A percentile compares a stretch with the other conserved stretches of the same genome.
Conservation (phyloP, 2,797 vertebrate genomes). For the Siniperca scherzeri region DNA sequence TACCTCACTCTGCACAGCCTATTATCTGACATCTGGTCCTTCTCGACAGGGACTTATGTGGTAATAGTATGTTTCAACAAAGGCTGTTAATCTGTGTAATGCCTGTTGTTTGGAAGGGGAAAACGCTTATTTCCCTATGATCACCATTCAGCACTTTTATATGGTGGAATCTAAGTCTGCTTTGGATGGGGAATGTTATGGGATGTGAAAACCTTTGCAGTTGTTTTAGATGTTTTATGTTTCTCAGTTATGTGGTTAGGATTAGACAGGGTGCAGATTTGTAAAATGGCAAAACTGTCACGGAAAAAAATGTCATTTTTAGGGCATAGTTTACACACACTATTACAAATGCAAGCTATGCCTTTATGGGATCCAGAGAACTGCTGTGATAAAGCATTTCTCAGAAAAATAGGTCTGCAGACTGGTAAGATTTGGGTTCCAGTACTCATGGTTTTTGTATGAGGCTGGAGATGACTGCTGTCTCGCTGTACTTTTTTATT, state of each 20-base stretch:
- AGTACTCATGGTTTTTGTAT: slow-evolving; percentile 68
- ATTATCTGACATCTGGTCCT: slow-evolving; percentile 83
- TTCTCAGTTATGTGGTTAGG: background rate
- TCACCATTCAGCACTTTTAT: slow-evolving; percentile 45
- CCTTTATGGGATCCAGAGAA: slow-evolving; percentile 21
- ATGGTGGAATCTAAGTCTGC: slow-evolving; percentile 21
- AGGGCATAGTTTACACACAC: slow-evolving; percentile 14
- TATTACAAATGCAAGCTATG: background rate
- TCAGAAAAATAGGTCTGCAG: slow-evolving; percentile 63
- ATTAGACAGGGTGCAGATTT: slow-evolving; percentile 35
- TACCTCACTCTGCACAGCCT: slow-evolving; percentile 75
- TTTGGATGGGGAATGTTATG: background rate
- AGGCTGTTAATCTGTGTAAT: slow-evolving; percentile 80
- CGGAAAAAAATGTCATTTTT: slow-evolving; percentile 41
- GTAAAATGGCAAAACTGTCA: slow-evolving; percentile 43
- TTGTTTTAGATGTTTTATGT: slow-evolving; percentile 31
- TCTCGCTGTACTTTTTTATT: slow-evolving; percentile 62
- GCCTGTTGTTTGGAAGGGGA: slow-evolving; percentile 69
- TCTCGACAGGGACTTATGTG: slow-evolving; percentile 76
- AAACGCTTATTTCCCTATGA: slow-evolving; percentile 73
- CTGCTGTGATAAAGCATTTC: slow-evolving; percentile 59
- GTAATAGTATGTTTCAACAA: slow-evolving; percentile 82
- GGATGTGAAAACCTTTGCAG: slow-evolving; percentile 22
- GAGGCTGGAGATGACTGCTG: slow-evolving; percentile 69
- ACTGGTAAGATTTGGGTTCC: slow-evolving; percentile 53